phyloP scores from a whole-genome alignment of 2,113 vertebrate species.

The Rhizomys pruinosus region DNA sequence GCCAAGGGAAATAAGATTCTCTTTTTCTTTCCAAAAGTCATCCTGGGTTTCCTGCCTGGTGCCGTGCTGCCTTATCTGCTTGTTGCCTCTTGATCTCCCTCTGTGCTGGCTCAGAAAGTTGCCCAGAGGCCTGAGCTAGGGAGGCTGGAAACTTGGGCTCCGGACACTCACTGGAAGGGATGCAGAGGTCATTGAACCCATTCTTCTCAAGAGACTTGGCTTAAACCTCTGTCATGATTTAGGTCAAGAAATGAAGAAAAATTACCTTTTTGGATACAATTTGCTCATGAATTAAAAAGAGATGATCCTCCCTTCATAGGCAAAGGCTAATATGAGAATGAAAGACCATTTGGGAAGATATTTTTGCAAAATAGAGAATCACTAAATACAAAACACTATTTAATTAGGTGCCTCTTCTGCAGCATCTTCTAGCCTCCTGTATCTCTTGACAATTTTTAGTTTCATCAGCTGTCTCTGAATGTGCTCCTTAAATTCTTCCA shows the following conservation, averaged over 20 bases:
- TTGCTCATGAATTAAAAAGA: conserved; percentile 50
- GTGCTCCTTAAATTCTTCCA: conserved; percentile 50
- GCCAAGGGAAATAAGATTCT: neutral
- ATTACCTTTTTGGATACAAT: conserved; percentile 32
- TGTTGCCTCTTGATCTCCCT: neutral
- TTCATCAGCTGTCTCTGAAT: conserved; percentile 38
- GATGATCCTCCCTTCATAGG: neutral
- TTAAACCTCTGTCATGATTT: conserved; percentile 13
- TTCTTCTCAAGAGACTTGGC: neutral
- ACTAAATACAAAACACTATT: conserved; percentile 42
- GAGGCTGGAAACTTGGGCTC: neutral
- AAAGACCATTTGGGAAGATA: conserved; percentile 55
- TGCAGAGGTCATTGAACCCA: neutral
- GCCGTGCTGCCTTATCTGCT: neutral
- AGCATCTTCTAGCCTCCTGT: conserved; percentile 23
- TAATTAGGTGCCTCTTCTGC: conserved; percentile 43
- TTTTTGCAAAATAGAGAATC: conserved; percentile 39
- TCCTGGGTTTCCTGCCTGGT: neutral
- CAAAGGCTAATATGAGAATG: conserved; percentile 49
- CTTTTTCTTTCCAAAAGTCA: neutral
- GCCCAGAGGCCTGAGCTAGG: neutral
- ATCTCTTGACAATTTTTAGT: conserved; percentile 44
- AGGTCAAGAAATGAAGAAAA: conserved; percentile 52
- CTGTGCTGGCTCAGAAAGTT: neutral
- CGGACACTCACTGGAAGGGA: neutral